Base-by-base conservation (phyloP, 2,797 vertebrate genomes). In the Anguilla anguilla region DNA sequence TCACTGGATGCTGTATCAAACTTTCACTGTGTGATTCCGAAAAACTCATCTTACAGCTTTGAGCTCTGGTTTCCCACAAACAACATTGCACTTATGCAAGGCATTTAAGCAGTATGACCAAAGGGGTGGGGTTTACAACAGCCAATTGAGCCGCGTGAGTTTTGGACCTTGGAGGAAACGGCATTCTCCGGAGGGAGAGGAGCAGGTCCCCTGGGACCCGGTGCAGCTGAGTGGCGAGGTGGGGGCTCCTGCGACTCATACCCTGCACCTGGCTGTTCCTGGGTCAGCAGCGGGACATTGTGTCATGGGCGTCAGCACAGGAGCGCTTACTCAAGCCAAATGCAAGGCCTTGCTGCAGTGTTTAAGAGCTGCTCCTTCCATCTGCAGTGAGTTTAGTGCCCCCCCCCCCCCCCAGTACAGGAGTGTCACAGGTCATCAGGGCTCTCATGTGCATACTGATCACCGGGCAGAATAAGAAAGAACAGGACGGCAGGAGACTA, bases 401-500 rank as follows among this genome's bases (percentile, higher is more conserved):
- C 49, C n/a, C 35, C 91, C 85, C 91, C 85, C 82, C 89, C 87
- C 88, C 89, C 86, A 74, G 91, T 90, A 46, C 67, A 28, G 22
- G 51, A 88, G 87, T 90, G 92, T 82, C 91, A 92, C 69, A 85
- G 90, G 85, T 90, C 88, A 91, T 88, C 89, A 85, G 83, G 57
- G 43, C 22, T 77, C 59, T 83, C 84, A 51, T 61, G 83, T 83
- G 88, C 88, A 61, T 86, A 72, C 64, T 86, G 86, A 87, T 85
- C 57, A 89, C 83, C 85, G 84, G 89, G 81, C 82, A 83, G 90
- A 87, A 88, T 89, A n/a, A 82, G 77, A 86, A 86, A 91, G 87
- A 82, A 88, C 87, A 87, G 86, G 87, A 85, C 84, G 87, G 74
- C 88, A 93, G 46, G 86, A 81, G 82, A 64, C 87, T 96, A 96